Base-by-base conservation (phyloP, 2,113 vertebrate genomes). In the Copsychus sechellarum region DNA sequence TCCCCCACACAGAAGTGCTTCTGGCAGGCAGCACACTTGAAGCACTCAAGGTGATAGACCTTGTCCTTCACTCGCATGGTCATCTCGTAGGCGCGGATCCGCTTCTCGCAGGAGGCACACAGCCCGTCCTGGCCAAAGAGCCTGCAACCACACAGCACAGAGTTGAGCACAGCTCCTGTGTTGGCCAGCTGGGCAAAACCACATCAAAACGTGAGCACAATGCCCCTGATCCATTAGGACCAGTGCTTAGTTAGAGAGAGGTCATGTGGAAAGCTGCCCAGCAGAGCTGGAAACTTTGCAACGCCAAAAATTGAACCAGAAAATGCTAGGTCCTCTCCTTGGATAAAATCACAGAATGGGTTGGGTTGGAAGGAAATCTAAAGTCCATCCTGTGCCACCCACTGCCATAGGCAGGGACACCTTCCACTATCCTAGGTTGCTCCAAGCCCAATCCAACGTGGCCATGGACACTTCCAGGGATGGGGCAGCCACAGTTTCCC, bases 1-100 rank as follows among this genome's bases (percentile, higher is more conserved):
- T 99, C 99, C 8, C 99, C 99, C 5, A 99, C 99, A 6, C 99
- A 99, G 98, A 99, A 99, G 64, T 99, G 99, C 94, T 99, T 99
- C 98, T 99, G 99, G 97, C 99, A 99, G 92, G 99, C 99, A 0
- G 99, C 99, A 1, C 99, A 99, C 93, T 99, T 99, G 98, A 99
- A 99, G 96, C 99, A 99, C 93, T 99, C 99, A 6, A 99, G 98
- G 97, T 99, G 99, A 80, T 99, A 99, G 48, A 99, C 99, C 95
- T 99, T 99, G 98, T 99, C 99, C 90, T 99, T 98, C 95, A 99
- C 99, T 11, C 99, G 94, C 99, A 99, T 99, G 3, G 99, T 99
- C 99, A 99, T 99, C 98, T 99, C 99, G 6, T 99, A 99, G 24
- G 99, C 99, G 4, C 99, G 98, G 97, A 99, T 99, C 90, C 99